Base-by-base conservation (phyloP, 1,140 invertebrate genomes). In the Mesaphorura yosii region DNA sequence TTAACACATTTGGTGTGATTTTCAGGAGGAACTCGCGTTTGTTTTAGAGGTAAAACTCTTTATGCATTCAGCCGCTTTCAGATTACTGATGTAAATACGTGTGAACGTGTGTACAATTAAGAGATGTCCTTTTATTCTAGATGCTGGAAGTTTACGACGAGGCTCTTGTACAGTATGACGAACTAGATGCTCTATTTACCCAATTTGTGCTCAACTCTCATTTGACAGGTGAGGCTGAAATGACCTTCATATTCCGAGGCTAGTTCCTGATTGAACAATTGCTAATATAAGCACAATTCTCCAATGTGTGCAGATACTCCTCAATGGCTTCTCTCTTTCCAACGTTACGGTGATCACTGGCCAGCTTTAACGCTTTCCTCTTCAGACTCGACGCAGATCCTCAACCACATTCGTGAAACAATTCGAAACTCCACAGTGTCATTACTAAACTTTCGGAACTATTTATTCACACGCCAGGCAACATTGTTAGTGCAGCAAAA, bases 131-230 rank as follows among this genome's bases (percentile, higher is more conserved):
- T n/a, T n/a, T n/a, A n/a, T n/a, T n/a, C n/a, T n/a, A n/a, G 76
- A 92, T 93, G 81, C 71, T 98, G 55, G 88, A 88, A 52, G 72
- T 97, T 44, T 82, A 86, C 69, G 90, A 94, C 64, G 92, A 97
- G 73, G 88, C 92, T 23, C 71, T 98, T 53, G 84, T 96, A 42
- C 92, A 96, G 66, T 97, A 96, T 72, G 92, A 98, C 73, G 92
- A 96, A 74, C 72, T 96, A 61, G 92, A 96, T 76, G 92, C 92
- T 48, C 76, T 96, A 45, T 96, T 97, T 70, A 91, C 91, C 12
- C 91, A 96, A 73, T 95, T 94, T 74, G 81, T 96, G 34, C 78
- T 92, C 51, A 94, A 94, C 73, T 88, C 87, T 40, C 83, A 85
- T 67, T 76, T 86, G 57, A 85, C 85, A 65, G 79, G 81, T 83